phyloP scores from a whole-genome alignment of 2,113 vertebrate species.

The Rhizomys pruinosus region DNA sequence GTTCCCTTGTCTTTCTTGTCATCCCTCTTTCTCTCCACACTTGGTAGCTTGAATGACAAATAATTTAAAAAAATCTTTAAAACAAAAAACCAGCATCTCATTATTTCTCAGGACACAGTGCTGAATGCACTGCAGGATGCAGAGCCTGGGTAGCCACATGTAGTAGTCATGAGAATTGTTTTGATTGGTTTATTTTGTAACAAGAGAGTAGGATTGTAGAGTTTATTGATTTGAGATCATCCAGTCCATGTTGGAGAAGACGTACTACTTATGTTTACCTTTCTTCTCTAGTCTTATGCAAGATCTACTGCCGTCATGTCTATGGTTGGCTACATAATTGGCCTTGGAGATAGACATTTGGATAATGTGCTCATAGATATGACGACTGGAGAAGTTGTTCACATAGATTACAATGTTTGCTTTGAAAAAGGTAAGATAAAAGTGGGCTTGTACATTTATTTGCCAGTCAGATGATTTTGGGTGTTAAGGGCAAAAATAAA shows the following conservation, averaged over 20 bases:
- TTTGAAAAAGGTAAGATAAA: conserved; percentile 96
- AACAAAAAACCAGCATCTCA: neutral
- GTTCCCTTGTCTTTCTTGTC: neutral
- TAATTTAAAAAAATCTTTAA: neutral
- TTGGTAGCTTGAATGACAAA: neutral
- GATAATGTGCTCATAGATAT: conserved; percentile 99
- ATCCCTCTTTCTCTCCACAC: neutral
- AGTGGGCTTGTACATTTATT: conserved; percentile 18
- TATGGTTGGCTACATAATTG: conserved; percentile 99
- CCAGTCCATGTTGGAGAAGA: neutral
- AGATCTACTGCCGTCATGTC: conserved; percentile 99
- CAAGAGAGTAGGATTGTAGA: neutral
- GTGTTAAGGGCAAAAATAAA: conserved; percentile 69
- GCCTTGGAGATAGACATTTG: conserved; percentile 97
- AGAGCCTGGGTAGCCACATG: neutral
- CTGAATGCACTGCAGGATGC: neutral
- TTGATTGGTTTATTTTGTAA: neutral
- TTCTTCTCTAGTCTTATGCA: conserved; percentile 92
- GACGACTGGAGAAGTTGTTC: conserved; percentile 98
- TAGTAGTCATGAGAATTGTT: neutral
- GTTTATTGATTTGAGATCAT: neutral
- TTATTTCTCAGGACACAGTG: neutral
- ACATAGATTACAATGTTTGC: conserved; percentile 99
- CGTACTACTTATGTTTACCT: neutral
- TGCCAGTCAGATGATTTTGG: neutral